Base-by-base conservation (phyloP, 2,888 invertebrate species). In the Platycheirus rosarum region DNA sequence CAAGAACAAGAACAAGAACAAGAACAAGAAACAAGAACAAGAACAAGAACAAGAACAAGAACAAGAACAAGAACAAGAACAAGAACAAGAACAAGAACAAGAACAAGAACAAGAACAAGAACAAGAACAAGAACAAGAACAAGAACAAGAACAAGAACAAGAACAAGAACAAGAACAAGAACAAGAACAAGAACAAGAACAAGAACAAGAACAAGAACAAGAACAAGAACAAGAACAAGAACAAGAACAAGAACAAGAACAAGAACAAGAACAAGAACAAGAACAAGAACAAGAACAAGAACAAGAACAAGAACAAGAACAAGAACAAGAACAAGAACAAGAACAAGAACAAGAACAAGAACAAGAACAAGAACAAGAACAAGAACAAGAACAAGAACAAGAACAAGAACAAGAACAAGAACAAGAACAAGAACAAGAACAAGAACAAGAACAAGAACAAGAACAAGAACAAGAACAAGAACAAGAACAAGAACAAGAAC, bases 1-100 rank as follows among this genome's bases (percentile, higher is more conserved):
- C 46, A 46, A 46, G 46, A 46, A 46, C 46, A 46, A 46, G 46
- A 46, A 46, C 46, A 46, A 46, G 46, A 46, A 46, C 46, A 46
- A 46, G 46, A 46, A 46, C 46, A 18, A 46, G 20, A 18, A 46
- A 35, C 35, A 35, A 35, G 35, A 35, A 35, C 35, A 35, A 35
- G 35, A 35, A 35, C 35, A 35, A 35, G 35, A 35, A 35, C 35
- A 35, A 35, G 35, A 35, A 35, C 35, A 35, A 35, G 35, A 35
- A 35, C 35, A 35, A 35, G 35, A 35, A 35, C 35, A 35, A 35
- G 35, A 35, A 35, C 35, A 35, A 35, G 35, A 35, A 35, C 35
- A 35, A 35, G 35, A 35, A 35, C 35, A 35, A 35, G 35, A 35
- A 35, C 35, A 35, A 35, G 35, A 35, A 35, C 35, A 35, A 35